Evolutionary conservation across 2,797 vertebrate genomes (phyloP), one percentile per base, ranked within the genome.

Genomic region (Pangasius krempfi): DNA sequence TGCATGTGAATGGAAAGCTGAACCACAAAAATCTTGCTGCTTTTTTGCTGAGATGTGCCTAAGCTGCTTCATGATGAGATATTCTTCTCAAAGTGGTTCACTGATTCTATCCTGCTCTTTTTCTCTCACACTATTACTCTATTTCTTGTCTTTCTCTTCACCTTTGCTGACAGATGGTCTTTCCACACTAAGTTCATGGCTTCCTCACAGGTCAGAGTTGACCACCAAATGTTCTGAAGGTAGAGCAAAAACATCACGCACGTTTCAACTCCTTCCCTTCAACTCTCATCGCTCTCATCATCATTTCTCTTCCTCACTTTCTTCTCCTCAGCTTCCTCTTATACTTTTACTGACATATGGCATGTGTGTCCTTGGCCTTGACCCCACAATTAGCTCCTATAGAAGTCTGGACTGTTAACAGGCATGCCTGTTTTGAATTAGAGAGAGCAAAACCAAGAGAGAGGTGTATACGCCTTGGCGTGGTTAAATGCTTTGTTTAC

Each of bases 181-280:
- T 98, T 90, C 97, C 97, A 60, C 94, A 93, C 86, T 96, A 97
- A 92, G 96, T 92, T 92, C 96, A 97, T 0, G 94, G 97, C 96
- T 98, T 98, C 96, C 93, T 98, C 90, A 95, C 96, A 50, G 90
- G 83, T 97, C 91, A 95, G 96, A 79, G 90, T 96, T 84, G 97
- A 98, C 88, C 97, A 96, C 88, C 96, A 92, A 95, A 94, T 33
- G 82, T 98, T 92, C 94, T 98, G 92, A 99, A 99, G 98, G 97
- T 98, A 98, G 95, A 96, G 80, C 86, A 78, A 22, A 44, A 86
- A 84, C 86, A 91, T 91, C 84, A 93, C 90, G 93, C 94, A 94
- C 93, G 10, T 40, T 73, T 75, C 30, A n/a, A 22, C 66, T 79
- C 18, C 25, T 88, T 76, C 86, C 5, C n/a, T 86, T 18, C 54